These are phyloP conservation scores for Felis chaus DNA, from an alignment of 2,113 vertebrate species.

Conservation along the genomic window DNA sequence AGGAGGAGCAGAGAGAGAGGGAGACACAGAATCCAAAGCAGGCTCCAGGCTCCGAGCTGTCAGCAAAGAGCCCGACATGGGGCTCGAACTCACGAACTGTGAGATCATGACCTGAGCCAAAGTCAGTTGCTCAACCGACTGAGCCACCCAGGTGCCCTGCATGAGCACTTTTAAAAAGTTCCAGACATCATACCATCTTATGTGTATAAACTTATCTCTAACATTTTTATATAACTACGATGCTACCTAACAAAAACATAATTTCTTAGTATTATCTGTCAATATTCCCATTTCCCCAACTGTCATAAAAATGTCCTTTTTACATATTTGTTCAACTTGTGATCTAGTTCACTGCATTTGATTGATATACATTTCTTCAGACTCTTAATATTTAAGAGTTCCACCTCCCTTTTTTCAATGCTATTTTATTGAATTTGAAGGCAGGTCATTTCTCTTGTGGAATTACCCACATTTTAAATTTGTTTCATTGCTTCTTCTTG, in stretches of 20 bases:
- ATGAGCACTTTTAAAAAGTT: constrained; percentile 44
- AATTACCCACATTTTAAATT: constrained; percentile 20
- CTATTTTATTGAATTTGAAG: neutral
- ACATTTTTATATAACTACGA: constrained; percentile 31
- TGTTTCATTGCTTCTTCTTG: neutral
- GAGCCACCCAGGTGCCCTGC: no score
- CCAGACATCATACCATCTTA: neutral
- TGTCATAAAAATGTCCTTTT: constrained; percentile 32
- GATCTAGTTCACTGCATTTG: neutral
- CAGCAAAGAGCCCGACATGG: no score
- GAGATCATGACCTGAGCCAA: no score
- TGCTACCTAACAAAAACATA: constrained; percentile 27
- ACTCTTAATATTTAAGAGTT: neutral
- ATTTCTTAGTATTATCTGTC: neutral
- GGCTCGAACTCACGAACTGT: no score
- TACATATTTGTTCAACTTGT: neutral
- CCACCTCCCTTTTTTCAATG: neutral
- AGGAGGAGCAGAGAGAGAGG: no score
- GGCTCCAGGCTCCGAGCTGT: no score
- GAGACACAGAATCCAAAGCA: no score
- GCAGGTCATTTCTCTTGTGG: neutral
- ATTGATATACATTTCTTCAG: neutral
- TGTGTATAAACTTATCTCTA: constrained; percentile 6
- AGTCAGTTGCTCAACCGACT: no score
- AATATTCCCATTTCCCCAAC: constrained; percentile 15